Percentiles rank a stretch among this genome's conserved stretches.
phyloP scores from a whole-genome alignment of 2,113 vertebrate genomes.

The Hemiprocne comata region DNA sequence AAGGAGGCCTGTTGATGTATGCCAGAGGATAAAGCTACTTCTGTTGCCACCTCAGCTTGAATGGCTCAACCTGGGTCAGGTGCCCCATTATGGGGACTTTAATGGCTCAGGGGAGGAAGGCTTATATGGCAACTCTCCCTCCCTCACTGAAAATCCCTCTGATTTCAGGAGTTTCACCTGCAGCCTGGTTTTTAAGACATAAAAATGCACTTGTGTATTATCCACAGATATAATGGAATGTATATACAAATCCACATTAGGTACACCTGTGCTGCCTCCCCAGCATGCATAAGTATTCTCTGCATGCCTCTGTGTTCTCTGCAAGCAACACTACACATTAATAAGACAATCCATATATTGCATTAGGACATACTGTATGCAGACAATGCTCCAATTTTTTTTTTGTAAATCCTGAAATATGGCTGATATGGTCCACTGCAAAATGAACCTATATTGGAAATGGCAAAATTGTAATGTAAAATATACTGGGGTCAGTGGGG shows the following conservation, averaged over 20 bases:
- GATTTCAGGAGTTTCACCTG: not conserved
- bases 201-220: not conserved
- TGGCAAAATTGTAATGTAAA: conserved; percentile 87
- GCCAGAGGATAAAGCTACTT: not conserved
- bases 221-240: conserved; percentile 1
- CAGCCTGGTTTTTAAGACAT: not conserved
- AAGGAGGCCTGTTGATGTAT: not conserved
- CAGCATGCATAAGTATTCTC: not conserved
- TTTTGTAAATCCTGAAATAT: conserved; percentile 76
- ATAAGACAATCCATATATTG: conserved; percentile 66
- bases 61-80: not conserved
- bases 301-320: conserved; percentile 34
- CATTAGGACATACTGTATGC: conserved; percentile 55
- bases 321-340: conserved; percentile 64
- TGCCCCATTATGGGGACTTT: not conserved
- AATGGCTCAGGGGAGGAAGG: not conserved
- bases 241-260: not conserved
- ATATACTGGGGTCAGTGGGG: conserved; percentile 81
- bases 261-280: not conserved
- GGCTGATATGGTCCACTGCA: conserved; percentile 84
- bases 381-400: conserved; percentile 62
- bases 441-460: conserved; percentile 83
- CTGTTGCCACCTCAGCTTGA: not conserved
- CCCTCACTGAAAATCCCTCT: not conserved
- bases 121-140: not conserved